A percentile compares a stretch with the other conserved stretches of the same genome.
phyloP scores from a whole-genome alignment of 2,888 invertebrate genomes.

The Linnaemya vulpina region DNA sequence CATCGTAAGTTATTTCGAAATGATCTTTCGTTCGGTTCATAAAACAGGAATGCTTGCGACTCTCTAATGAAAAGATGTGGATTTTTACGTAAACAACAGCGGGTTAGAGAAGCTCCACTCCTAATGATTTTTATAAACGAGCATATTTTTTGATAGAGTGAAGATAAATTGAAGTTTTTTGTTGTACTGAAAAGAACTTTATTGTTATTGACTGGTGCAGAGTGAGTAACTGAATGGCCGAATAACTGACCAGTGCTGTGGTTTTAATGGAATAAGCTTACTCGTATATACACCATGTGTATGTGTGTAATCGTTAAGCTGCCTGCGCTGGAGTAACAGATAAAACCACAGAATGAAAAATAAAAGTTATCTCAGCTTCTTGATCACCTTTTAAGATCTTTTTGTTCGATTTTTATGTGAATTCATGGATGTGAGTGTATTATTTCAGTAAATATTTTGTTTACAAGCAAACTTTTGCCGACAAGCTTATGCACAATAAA shows the following conservation, averaged over 20 bases:
- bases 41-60: constrained; percentile 51
- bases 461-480: constrained; percentile 57
- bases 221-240: constrained; percentile 5
- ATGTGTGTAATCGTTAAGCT: constrained; percentile 26
- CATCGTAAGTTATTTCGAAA: constrained; percentile 41
- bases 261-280: constrained; percentile 40
- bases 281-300: background rate
- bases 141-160: no score
- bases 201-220: constrained; percentile 44
- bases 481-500: constrained; percentile 23
- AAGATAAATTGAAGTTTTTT: constrained; percentile 20
- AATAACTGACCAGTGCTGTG: constrained; percentile 30
- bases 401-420: constrained; percentile 56
- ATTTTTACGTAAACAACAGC: background rate
- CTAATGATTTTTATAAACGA: background rate
- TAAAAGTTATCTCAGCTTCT: constrained; percentile 57
- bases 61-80: constrained; percentile 34
- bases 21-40: constrained; percentile 26
- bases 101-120: constrained; percentile 52
- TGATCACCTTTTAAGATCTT: constrained; percentile 68
- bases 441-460: constrained; percentile 27
- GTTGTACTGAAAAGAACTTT: constrained; percentile 25
- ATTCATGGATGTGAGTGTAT: constrained; percentile 28
- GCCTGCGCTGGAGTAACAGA: constrained; percentile 11
- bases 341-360: constrained; percentile 45